Base-by-base conservation (phyloP, 2,888 invertebrate species). In the Azorinus chamasolen region DNA sequence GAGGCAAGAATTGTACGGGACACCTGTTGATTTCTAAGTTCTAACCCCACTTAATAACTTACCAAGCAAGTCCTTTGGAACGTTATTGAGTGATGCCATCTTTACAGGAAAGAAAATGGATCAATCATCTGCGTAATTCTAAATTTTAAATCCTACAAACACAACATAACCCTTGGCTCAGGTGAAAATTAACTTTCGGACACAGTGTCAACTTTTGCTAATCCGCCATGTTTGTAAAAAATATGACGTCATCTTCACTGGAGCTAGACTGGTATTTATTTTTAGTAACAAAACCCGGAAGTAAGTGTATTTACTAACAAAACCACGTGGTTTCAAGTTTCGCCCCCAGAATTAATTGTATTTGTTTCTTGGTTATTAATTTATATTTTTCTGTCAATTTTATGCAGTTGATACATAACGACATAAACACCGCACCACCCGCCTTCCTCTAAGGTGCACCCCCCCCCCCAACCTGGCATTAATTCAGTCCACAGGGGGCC, bases 41-140 rank as follows among this genome's bases (percentile, higher is more conserved):
- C 18, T 2, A 27, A 20, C 22, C 5, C 14, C 45, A 45, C 45
- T 16, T 43, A 25, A 43, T 20, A 53, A 50, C 83, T 84, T 83
- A 89, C 89, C 88, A 73, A 85, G 85, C 62, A 89, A 79, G 16
- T 89, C 89, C 45, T 80, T 80, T 22, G 89, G 89, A 37, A 89
- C 86, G 68, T 88, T 88, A 63, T 74, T 84, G 22, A 72, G 69
- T 14, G 85, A 59, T 73, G 88, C 87, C 88, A 88, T 88, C 45
- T 55, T 64, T 22, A 20, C 37, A 8, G 24, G 16, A 32, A 4
- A 4, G 10, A 32, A 32, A 6, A 4, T 32, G 32, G 32, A 32
- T 10, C 10, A 32, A 6, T 32, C 4, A 6, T 32, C 32, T 10
- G 4, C 32, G 10, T 32, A 32, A 32, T 6, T 32, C 32, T 32